These are phyloP conservation scores for Trichoplax adhaerens DNA, from an alignment of 37 sponge, comb jelly and placozoan species.

Conservation along the genomic window DNA sequence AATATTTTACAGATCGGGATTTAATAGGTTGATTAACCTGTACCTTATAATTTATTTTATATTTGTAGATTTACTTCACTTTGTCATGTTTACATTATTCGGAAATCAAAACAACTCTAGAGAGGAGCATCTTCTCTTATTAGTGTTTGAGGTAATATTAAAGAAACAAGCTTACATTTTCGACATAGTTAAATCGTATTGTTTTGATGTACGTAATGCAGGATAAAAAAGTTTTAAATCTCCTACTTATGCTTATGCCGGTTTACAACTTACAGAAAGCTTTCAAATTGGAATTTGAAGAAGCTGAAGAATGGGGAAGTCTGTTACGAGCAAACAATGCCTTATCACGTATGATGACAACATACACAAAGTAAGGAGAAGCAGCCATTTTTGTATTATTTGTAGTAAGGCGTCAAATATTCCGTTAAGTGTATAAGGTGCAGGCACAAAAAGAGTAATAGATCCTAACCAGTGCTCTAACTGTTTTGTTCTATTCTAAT, in stretches of 20 bases:
- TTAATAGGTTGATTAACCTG: not conserved
- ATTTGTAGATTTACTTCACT: slow-evolving; percentile 46
- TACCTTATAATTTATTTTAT: not conserved
- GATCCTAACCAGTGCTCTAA: too few relatives aligned
- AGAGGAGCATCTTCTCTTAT: slow-evolving; percentile 65
- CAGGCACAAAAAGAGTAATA: too few relatives aligned
- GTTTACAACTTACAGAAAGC: slow-evolving; percentile 74
- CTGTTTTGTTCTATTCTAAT: too few relatives aligned
- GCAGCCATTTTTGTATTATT: too few relatives aligned
- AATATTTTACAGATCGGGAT: not conserved
- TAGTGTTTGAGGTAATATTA: slow-evolving; percentile 67
- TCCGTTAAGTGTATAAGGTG: too few relatives aligned
- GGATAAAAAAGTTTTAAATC: not conserved
- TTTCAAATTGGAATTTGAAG: slow-evolving; percentile 17
- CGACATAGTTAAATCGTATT: not conserved
- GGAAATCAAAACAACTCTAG: slow-evolving; percentile 85
- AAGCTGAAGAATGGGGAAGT: slow-evolving; percentile 23
- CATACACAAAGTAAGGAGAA: slow-evolving; percentile 46
- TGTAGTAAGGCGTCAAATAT: too few relatives aligned
- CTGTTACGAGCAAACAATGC: slow-evolving; percentile 86
- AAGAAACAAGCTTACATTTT: not conserved
- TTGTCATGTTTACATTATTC: slow-evolving; percentile 78
- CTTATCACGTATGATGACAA: slow-evolving; percentile 90
- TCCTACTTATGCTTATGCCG: slow-evolving; percentile 37
- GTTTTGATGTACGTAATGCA: not conserved